These are phyloP conservation scores for Nesoenas mayeri DNA, from an alignment of 2,113 vertebrate species.

Conservation along the genomic window DNA sequence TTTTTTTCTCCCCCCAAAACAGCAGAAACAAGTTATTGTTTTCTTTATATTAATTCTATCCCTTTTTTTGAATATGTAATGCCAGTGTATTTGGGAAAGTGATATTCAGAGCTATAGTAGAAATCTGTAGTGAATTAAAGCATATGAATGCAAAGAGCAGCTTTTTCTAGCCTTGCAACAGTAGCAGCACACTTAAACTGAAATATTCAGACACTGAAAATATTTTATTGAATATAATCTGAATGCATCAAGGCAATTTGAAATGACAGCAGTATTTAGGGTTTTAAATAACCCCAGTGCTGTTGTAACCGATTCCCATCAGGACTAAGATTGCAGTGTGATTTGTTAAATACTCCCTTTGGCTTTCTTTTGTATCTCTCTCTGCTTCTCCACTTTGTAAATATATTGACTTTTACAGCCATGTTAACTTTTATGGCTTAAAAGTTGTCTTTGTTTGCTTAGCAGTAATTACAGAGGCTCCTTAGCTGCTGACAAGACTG, in stretches of 20 bases:
- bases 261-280: constrained; percentile 6
- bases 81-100: neutral
- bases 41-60: neutral
- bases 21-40: neutral
- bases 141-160: neutral
- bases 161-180: neutral
- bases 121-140: neutral
- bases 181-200: neutral
- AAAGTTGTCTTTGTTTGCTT: constrained; percentile 32
- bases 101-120: neutral
- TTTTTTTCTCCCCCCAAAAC: accelerated
- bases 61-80: neutral
- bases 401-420: constrained; percentile 30
- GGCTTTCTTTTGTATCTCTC: constrained; percentile 2
- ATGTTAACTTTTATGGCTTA: neutral
- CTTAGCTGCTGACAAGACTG: neutral
- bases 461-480: neutral
- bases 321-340: neutral
- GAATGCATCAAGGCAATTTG: neutral
- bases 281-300: constrained; percentile 14
- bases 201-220: neutral
- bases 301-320: constrained; percentile 30
- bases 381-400: constrained; percentile 25
- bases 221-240: neutral
- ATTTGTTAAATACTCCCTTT: constrained; percentile 21